A percentile compares a stretch with the other conserved stretches of the same genome.
phyloP scores from a whole-genome alignment of 2,797 vertebrate species.

The Poeciliopsis gracilis region DNA sequence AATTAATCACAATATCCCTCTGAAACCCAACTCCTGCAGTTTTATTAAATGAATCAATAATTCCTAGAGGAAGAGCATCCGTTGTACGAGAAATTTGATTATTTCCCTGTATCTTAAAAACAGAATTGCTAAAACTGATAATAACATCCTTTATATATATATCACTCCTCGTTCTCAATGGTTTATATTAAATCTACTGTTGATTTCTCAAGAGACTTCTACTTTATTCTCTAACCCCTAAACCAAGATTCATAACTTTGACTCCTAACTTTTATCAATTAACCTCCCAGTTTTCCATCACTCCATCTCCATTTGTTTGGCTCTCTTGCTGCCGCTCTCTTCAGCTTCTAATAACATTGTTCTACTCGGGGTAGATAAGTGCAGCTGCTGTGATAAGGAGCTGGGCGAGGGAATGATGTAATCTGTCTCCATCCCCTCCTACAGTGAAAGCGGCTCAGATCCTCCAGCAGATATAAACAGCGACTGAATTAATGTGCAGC shows the following conservation, averaged over 20 bases:
- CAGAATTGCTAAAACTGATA: too few relatives aligned
- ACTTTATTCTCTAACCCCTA: slow-evolving; percentile 6
- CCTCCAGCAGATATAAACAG: slow-evolving; percentile 39
- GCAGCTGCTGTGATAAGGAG: slow-evolving; percentile 62
- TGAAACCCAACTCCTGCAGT: slow-evolving; percentile 4
- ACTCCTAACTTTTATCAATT: slow-evolving; percentile 32
- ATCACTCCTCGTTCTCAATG: background rate
- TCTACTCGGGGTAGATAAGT: slow-evolving; percentile 55
- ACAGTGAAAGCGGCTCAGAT: slow-evolving; percentile 53
- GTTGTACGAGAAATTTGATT: slow-evolving; percentile 5
- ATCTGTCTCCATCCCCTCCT: slow-evolving; percentile 65
- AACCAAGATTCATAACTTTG: slow-evolving; percentile 33
- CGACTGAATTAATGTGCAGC: slow-evolving; percentile 37
- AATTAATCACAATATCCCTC: slow-evolving; percentile 19
- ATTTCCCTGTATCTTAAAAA: background rate
- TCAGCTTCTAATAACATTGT: slow-evolving; percentile 47
- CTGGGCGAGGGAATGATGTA: slow-evolving; percentile 45
- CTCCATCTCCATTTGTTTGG: slow-evolving; percentile 34
- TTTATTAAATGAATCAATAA: slow-evolving; percentile 16
- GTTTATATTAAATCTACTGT: background rate
- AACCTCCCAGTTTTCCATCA: slow-evolving; percentile 23
- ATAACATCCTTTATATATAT: background rate
- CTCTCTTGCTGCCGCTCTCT: slow-evolving; percentile 28
- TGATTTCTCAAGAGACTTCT: background rate
- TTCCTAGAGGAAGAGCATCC: slow-evolving; percentile 1